phyloP scores from a whole-genome alignment of 1,140 invertebrate genomes.

The Patella vulgata region DNA sequence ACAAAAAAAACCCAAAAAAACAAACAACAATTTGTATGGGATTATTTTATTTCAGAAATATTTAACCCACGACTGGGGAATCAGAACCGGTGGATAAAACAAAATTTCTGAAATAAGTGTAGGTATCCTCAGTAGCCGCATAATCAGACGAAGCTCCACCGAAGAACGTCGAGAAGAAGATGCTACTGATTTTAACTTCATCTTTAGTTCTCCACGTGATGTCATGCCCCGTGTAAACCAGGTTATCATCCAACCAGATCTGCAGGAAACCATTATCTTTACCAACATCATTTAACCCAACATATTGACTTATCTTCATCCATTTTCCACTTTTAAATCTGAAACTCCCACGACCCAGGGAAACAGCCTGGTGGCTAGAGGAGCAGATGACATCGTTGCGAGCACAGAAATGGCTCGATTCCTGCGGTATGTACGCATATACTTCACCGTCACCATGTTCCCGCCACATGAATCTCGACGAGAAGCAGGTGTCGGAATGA shows the following conservation, averaged over 20 bases:
- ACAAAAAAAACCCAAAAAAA: too few relatives aligned
- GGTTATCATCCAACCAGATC: constrained; percentile 9
- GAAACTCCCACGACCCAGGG: constrained; percentile 24
- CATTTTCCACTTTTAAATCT: constrained; percentile 15
- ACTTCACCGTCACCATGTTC: constrained; percentile 13
- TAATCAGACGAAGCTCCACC: constrained; percentile 38
- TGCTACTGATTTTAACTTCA: constrained; percentile 38
- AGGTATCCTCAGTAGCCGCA: constrained; percentile 38
- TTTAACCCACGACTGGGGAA: too few relatives aligned
- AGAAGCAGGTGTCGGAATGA: constrained; percentile 23
- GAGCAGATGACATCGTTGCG: constrained; percentile 12
- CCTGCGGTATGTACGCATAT: constrained; percentile 27
- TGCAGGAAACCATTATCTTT: constrained; percentile 15
- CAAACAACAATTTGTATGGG: too few relatives aligned
- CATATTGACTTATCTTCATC: constrained; percentile 24
- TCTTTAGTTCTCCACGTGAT: constrained; percentile 3
- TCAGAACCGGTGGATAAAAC: too few relatives aligned
- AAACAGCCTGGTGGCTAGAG: constrained; percentile 19
- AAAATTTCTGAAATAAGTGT: constrained; percentile 34
- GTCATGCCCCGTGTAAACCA: neutral
- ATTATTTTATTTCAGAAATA: too few relatives aligned
- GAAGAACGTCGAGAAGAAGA: constrained; percentile 56
- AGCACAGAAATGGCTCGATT: constrained; percentile 11
- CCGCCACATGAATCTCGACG: constrained; percentile 33
- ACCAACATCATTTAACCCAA: constrained; percentile 21